Base-by-base conservation (phyloP, 2,888 invertebrate species). In the Dryococelus australis region DNA sequence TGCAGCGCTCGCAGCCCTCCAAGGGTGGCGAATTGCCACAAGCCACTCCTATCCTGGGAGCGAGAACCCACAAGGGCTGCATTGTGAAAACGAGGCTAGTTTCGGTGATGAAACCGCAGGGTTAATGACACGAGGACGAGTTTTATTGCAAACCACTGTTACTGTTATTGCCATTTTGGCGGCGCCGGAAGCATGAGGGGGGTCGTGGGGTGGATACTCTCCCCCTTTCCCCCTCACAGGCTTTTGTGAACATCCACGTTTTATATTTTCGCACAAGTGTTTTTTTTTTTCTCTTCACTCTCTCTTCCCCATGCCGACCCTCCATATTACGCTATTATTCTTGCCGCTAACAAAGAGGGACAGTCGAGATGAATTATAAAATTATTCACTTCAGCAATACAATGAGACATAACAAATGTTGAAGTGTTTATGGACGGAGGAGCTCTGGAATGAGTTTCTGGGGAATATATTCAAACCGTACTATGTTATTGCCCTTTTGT, bases 91-190 rank as follows among this genome's bases (percentile, higher is more conserved):
- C 65, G 65, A 24, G 65, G 65, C 2, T 65, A 65, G 65, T 65
- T 65, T 24, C 65, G n/a, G 65, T 65, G 65, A 65, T 65, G 65
- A 65, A 65, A 65, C 65, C 65, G n/a, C 65, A 20, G n/a, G 65
- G 65, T 65, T 65, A 65, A 65, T 65, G 65, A 65, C n/a, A n/a
- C 65, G 65, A 65, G 65, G 20, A 65, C n/a, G 65, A 65, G 65
- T 65, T 65, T 65, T 24, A 65, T 65, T 65, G 65, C 65, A 65
- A 65, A 65, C 65, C 65, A 65, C 65, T 65, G 65, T 24, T 24
- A 24, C 65, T 65, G 65, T 65, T 65, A 65, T 65, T 65, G 65
- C 20, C 65, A 20, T 65, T 65, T 65, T 65, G 65, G 65, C 20
- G 65, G 24, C 8, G n/a, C 8, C 65, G 51, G 51, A 65, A 65